Conservation (phyloP, 2,113 vertebrate genomes). For the Barbus barbus region DNA sequence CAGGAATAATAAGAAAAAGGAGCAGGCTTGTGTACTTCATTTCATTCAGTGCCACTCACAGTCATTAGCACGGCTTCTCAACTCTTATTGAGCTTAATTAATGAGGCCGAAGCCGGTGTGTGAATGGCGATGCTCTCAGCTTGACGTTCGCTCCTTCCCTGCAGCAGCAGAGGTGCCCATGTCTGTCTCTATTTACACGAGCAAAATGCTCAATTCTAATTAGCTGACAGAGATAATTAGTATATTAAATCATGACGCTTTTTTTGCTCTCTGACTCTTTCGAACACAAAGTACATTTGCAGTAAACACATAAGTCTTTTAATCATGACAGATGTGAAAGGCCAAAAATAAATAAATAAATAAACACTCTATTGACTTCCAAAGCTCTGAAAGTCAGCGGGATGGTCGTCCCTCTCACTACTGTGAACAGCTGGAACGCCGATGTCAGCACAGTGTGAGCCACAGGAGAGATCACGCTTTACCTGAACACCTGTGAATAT, state of each 20-base stretch:
- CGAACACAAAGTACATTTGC: slow-evolving; percentile 52
- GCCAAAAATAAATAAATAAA: slow-evolving; percentile 27
- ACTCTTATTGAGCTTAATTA: slow-evolving; percentile 50
- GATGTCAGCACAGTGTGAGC: neutral
- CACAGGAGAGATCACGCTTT: neutral
- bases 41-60: slow-evolving; percentile 36
- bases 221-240: slow-evolving; percentile 59
- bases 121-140: slow-evolving; percentile 44
- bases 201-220: slow-evolving; percentile 56
- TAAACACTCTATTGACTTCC: slow-evolving; percentile 41
- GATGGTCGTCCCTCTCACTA: neutral
- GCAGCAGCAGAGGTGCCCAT: slow-evolving; percentile 45
- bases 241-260: slow-evolving; percentile 56
- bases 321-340: slow-evolving; percentile 50
- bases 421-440: slow-evolving; percentile 11
- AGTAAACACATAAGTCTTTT: slow-evolving; percentile 55
- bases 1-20: neutral
- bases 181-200: slow-evolving; percentile 54
- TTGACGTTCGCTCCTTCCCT: slow-evolving; percentile 41
- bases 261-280: neutral
- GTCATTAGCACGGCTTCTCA: slow-evolving; percentile 50
- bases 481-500: slow-evolving; percentile 19
- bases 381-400: slow-evolving; percentile 44
- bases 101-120: slow-evolving; percentile 46
- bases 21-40: slow-evolving; percentile 14